phyloP scores from a whole-genome alignment of 2,797 vertebrate species.

The Gymnoscopelus microlampas region DNA sequence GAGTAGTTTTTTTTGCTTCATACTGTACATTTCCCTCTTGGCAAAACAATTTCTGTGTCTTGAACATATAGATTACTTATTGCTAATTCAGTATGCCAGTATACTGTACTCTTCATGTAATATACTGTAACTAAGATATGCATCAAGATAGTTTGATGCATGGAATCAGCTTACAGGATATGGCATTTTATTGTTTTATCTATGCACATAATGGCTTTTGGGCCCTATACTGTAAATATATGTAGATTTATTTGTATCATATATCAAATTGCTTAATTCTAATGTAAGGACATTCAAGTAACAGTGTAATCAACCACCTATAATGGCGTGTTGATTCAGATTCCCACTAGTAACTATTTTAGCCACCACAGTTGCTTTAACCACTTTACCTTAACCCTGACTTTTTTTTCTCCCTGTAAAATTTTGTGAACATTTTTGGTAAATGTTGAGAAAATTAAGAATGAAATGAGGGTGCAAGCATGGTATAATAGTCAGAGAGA shows the following conservation, averaged over 20 bases:
- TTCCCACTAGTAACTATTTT: too few species aligned
- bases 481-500: too few species aligned
- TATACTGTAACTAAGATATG: slow-evolving; percentile 17
- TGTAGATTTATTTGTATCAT: background rate
- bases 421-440: too few species aligned
- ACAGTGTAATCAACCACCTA: too few species aligned
- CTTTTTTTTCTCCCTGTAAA: too few species aligned
- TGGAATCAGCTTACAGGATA: slow-evolving; percentile 7
- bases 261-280: too few species aligned
- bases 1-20: slow-evolving; percentile 47
- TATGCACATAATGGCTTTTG: slow-evolving; percentile 10
- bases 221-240: slow-evolving; percentile 13
- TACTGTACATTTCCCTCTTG: slow-evolving; percentile 55
- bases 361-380: too few species aligned
- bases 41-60: slow-evolving; percentile 20
- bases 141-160: slow-evolving; percentile 6
- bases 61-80: slow-evolving; percentile 25
- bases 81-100: slow-evolving; percentile 28
- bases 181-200: background rate
- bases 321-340: too few species aligned
- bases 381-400: too few species aligned
- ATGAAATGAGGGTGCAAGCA: too few species aligned
- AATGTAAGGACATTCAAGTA: too few species aligned
- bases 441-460: too few species aligned
- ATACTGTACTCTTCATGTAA: slow-evolving; percentile 50